These are phyloP conservation scores for Rhodinocichla rosea DNA, from an alignment of 2,113 vertebrate species.

Conservation along the genomic window DNA sequence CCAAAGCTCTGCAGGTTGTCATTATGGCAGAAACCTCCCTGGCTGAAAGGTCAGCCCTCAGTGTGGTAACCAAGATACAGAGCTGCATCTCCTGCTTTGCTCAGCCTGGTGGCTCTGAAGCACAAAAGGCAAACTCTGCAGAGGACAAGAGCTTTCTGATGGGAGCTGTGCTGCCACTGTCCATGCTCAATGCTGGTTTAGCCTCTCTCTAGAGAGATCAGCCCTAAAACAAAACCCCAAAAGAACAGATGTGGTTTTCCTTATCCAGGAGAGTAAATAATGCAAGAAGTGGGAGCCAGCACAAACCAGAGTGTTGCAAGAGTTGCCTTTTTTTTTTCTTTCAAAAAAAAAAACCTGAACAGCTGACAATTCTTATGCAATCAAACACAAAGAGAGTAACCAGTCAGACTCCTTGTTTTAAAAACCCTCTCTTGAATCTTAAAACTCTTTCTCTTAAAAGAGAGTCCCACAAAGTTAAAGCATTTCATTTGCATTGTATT, in stretches of 20 bases:
- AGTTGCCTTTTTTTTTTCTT: neutral
- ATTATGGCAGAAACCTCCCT: neutral
- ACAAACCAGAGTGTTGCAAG: slow-evolving; percentile 40
- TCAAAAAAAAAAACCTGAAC: neutral
- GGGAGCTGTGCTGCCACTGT: neutral
- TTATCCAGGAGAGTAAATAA: slow-evolving; percentile 15
- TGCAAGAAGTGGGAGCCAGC: slow-evolving; percentile 1
- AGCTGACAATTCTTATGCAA: slow-evolving; percentile 63
- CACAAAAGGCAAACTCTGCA: neutral
- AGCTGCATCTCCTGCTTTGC: neutral
- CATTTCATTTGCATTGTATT: neutral
- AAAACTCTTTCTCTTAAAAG: neutral
- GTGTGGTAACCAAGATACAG: neutral
- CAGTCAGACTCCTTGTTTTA: neutral
- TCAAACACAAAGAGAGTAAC: neutral
- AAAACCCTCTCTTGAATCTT: neutral
- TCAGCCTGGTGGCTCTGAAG: neutral
- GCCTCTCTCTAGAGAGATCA: neutral
- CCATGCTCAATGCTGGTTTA: neutral
- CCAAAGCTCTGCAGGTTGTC: neutral
- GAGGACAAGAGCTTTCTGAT: neutral
- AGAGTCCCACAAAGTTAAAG: neutral
- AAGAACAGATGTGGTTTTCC: neutral
- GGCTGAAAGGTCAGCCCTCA: neutral
- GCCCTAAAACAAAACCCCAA: neutral